Evolutionary conservation across 2,797 vertebrate genomes (phyloP).

Genomic region (Hydrocynus forskahlii): DNA sequence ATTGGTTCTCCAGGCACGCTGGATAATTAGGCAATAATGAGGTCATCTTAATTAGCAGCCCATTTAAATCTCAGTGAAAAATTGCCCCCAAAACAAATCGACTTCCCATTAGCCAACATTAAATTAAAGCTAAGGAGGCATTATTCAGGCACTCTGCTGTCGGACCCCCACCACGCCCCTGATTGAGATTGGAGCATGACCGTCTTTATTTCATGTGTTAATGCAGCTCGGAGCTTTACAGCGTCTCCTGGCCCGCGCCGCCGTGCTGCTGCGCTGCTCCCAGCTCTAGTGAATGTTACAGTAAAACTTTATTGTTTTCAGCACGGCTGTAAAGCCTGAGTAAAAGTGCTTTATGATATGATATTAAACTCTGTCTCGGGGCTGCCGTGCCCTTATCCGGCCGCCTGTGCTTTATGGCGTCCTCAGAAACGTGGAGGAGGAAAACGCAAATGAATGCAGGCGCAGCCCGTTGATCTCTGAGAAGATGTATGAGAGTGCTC

Average conservation of each 20-base stretch:
- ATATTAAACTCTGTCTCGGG: constrained; percentile 25
- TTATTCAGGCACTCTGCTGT: constrained; percentile 29
- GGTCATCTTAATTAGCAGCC: constrained; percentile 49
- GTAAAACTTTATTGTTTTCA: constrained; percentile 30
- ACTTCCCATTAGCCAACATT: constrained; percentile 46
- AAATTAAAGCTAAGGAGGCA: constrained; percentile 50
- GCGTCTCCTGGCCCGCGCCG: neutral
- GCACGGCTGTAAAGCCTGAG: constrained; percentile 33
- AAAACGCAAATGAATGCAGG: neutral
- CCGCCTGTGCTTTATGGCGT: constrained; percentile 11
- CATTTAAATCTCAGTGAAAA: constrained; percentile 49
- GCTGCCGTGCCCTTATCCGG: constrained; percentile 39
- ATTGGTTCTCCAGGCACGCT: constrained; percentile 32
- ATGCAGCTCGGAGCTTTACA: neutral
- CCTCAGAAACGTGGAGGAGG: neutral
- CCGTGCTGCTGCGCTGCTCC: neutral
- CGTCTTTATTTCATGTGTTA: neutral
- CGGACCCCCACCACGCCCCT: neutral
- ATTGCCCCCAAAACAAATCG: constrained; percentile 48
- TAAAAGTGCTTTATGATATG: constrained; percentile 45
- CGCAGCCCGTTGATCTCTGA: constrained; percentile 10
- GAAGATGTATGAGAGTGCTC: constrained; percentile 23
- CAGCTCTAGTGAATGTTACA: neutral
- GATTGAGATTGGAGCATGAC: neutral
- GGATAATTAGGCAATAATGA: constrained; percentile 50